A percentile compares a stretch with the other conserved stretches of the same genome.
Evolutionary conservation across 2,797 vertebrate genomes (phyloP).

Genomic region (Ambastaia sidthimunki): DNA sequence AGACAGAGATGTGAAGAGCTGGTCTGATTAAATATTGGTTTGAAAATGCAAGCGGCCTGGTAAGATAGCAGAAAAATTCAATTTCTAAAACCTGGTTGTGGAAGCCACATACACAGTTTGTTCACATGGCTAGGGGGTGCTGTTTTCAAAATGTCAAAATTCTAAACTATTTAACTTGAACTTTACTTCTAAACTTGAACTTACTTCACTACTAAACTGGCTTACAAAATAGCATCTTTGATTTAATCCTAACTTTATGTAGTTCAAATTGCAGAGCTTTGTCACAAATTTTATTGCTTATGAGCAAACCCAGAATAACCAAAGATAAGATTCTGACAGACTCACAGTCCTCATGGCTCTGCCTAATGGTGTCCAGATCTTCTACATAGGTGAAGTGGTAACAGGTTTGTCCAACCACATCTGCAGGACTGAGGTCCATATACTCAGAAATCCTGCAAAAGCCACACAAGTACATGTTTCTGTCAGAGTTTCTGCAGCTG

Average conservation of each 20-base stretch:
- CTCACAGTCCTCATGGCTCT: conserved; percentile 89
- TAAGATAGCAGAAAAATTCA: not conserved
- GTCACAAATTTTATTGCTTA: not conserved
- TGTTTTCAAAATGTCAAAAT: conserved; percentile 45
- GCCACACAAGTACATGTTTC: conserved; percentile 11
- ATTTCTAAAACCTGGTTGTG: not conserved
- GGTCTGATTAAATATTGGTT: not conserved
- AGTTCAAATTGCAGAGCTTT: not conserved
- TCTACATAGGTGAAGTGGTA: conserved; percentile 88
- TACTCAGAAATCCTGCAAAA: conserved; percentile 86
- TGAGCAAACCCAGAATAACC: conserved; percentile 7
- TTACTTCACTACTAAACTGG: conserved; percentile 2
- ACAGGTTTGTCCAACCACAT: conserved; percentile 89
- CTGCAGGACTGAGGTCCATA: conserved; percentile 88
- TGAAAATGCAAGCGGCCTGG: not conserved
- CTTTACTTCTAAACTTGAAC: conserved; percentile 10
- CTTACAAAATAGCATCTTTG: conserved; percentile 34
- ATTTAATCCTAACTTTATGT: conserved; percentile 38
- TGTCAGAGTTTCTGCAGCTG: not conserved
- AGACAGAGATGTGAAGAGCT: not conserved
- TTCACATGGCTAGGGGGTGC: conserved; percentile 44
- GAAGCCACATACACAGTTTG: not conserved
- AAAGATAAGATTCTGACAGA: conserved; percentile 11
- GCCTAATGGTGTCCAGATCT: conserved; percentile 85
- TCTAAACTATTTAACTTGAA: not conserved